Evolutionary conservation across 1,140 invertebrate species (phyloP).

Genomic region (Tetraneura akinire): DNA sequence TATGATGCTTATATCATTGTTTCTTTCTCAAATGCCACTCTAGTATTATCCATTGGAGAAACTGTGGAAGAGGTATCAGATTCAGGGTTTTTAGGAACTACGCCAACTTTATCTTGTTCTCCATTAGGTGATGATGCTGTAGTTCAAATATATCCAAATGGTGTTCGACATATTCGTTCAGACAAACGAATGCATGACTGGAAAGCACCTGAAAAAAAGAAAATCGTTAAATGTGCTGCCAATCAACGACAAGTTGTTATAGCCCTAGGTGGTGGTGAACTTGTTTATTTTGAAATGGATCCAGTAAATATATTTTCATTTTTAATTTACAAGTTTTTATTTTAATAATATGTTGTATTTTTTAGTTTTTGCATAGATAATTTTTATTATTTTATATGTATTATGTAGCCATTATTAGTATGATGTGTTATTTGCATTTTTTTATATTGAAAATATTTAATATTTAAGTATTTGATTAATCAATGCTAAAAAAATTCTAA

Average conservation of each 20-base stretch:
- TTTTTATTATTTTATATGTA: too few relatives aligned
- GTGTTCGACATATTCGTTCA: constrained; percentile 95
- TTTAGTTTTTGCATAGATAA: too few relatives aligned
- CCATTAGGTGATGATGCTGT: constrained; percentile 96
- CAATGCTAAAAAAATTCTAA: too few relatives aligned
- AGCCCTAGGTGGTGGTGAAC: constrained; percentile 92
- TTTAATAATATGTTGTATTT: too few relatives aligned
- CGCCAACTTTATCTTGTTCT: constrained; percentile 94
- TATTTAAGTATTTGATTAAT: too few relatives aligned
- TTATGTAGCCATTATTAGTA: too few relatives aligned
- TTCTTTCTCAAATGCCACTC: constrained; percentile 98
- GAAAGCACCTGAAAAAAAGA: constrained; percentile 97
- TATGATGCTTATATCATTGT: constrained; percentile 99
- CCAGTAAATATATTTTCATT: constrained; percentile 67
- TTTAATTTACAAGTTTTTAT: too few relatives aligned
- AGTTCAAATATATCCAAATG: constrained; percentile 98
- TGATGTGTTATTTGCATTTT: too few relatives aligned
- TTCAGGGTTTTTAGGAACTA: constrained; percentile 98
- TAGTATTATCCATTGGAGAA: constrained; percentile 98
- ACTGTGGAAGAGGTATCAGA: constrained; percentile 99
- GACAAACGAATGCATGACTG: constrained; percentile 99
- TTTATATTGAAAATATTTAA: too few relatives aligned
- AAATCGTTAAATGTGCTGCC: constrained; percentile 96
- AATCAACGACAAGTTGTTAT: constrained; percentile 99
- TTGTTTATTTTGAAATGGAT: constrained; percentile 99